A percentile compares a stretch with the other conserved stretches of the same genome.
Evolutionary conservation across 2,113 vertebrate species (phyloP).

Genomic region (Scopus umbretta): DNA sequence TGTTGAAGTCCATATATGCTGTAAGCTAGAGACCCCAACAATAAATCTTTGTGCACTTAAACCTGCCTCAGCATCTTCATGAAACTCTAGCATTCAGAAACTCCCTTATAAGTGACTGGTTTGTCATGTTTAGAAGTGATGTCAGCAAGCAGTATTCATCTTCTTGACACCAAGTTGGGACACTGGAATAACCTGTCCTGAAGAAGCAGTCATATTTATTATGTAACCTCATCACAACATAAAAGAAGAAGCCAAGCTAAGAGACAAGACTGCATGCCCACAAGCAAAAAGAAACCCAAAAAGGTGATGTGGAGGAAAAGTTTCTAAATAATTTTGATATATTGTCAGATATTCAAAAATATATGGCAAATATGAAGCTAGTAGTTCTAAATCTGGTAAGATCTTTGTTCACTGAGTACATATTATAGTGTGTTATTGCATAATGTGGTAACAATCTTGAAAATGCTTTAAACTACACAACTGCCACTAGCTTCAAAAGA

Average conservation of each 20-base stretch:
- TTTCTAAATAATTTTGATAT: background rate
- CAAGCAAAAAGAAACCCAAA: background rate
- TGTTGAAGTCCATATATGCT: background rate
- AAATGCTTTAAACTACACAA: background rate
- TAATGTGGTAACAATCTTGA: background rate
- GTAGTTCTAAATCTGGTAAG: background rate
- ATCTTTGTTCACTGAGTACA: background rate
- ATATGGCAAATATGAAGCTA: background rate
- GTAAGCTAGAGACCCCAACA: background rate
- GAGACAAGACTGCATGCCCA: background rate
- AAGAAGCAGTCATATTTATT: background rate
- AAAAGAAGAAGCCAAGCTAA: background rate
- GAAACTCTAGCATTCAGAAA: background rate
- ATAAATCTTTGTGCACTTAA: background rate
- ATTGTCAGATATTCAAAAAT: background rate
- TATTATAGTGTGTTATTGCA: background rate
- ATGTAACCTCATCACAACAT: background rate
- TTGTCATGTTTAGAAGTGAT: background rate
- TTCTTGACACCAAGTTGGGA: background rate
- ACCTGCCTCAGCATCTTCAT: background rate
- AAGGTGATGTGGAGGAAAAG: background rate
- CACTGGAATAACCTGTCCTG: background rate
- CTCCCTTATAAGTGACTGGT: background rate
- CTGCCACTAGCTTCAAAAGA: background rate
- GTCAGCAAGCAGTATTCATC: background rate